These are phyloP conservation scores for Tringa solitaria DNA, from an alignment of 2,113 vertebrate species.

Conservation along the genomic window DNA sequence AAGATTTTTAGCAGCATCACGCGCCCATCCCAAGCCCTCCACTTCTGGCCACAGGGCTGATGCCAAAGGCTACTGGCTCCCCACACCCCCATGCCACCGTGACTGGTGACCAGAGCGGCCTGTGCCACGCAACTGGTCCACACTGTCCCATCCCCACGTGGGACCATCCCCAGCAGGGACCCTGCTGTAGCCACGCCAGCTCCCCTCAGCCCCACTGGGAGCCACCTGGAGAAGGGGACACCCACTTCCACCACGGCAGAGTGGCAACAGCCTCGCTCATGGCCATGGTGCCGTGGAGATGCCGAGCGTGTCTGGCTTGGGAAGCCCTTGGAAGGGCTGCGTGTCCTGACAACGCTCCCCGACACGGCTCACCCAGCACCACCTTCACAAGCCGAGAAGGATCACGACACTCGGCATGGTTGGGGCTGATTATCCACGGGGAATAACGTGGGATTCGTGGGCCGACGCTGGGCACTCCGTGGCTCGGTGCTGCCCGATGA, in stretches of 20 bases:
- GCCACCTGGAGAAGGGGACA: not conserved
- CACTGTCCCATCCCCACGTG: accelerated
- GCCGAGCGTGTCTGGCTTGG: accelerated
- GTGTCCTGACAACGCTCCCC: accelerated
- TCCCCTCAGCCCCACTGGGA: not conserved
- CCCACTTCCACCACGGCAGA: accelerated
- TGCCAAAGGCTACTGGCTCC: no score
- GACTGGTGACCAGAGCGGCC: not conserved
- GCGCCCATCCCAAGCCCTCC: not conserved
- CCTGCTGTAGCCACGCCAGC: not conserved
- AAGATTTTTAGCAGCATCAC: not conserved
- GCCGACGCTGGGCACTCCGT: not conserved
- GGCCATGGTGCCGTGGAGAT: not conserved
- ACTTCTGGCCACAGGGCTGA: not conserved
- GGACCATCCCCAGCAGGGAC: not conserved
- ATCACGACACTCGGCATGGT: accelerated
- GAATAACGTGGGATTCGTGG: not conserved
- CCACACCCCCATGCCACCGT: accelerated
- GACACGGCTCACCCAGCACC: accelerated
- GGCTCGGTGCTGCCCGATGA: accelerated
- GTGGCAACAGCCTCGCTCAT: not conserved
- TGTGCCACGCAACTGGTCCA: accelerated
- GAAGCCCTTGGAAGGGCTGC: not conserved
- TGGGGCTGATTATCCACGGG: not conserved
- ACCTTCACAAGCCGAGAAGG: not conserved